phyloP scores from a whole-genome alignment of 2,113 vertebrate genomes.

The Eulacestoma nigropectus region DNA sequence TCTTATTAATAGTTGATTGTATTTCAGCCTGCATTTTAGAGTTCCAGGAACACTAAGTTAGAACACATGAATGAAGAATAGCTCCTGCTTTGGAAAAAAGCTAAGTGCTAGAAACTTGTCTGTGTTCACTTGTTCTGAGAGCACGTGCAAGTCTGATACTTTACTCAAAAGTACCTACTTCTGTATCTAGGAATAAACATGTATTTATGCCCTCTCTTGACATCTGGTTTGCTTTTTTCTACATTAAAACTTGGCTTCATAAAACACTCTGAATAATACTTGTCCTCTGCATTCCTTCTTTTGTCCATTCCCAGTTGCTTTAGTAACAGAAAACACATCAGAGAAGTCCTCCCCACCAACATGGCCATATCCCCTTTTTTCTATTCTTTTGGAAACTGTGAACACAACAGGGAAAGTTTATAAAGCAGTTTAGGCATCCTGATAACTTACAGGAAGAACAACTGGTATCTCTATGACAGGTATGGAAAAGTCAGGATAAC shows the following conservation, averaged over 20 bases:
- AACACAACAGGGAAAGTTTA: neutral
- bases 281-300: neutral
- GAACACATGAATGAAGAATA: neutral
- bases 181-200: neutral
- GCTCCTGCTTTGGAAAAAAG: neutral
- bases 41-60: neutral
- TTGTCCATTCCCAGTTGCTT: neutral
- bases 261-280: neutral
- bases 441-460: neutral
- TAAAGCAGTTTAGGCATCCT: neutral
- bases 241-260: neutral
- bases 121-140: neutral
- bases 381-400: neutral
- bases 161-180: neutral
- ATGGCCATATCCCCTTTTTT: fast-evolving
- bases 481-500: neutral
- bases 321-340: neutral
- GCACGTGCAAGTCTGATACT: neutral
- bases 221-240: neutral
- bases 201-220: neutral
- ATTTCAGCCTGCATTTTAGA: neutral
- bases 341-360: neutral
- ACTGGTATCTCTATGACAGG: neutral
- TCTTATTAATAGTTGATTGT: neutral
- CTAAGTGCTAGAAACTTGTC: neutral